A percentile compares a stretch with the other conserved stretches of the same genome.
Conservation (phyloP, 1,140 invertebrate genomes). For the Pseudachorutes palmiensis region DNA sequence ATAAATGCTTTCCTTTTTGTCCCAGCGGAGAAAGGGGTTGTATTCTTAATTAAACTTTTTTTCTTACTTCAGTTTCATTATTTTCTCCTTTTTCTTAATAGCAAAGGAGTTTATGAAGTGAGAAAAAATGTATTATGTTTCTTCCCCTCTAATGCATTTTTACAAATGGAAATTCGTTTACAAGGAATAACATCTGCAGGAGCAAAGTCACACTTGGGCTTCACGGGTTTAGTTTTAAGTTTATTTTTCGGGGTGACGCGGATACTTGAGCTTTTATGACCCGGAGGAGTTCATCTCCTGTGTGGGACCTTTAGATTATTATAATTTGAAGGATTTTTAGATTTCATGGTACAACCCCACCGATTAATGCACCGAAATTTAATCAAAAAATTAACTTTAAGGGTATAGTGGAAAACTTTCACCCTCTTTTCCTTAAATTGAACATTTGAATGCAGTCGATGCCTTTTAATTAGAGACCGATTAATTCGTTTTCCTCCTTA, state of each 20-base stretch:
- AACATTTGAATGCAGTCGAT: conserved; percentile 38
- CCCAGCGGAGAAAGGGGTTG: neutral
- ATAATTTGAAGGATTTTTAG: neutral
- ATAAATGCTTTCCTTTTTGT: no score
- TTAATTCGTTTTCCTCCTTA: conserved; percentile 33
- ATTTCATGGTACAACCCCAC: no score
- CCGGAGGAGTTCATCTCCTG: neutral
- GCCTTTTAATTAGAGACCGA: conserved; percentile 38
- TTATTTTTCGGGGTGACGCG: neutral
- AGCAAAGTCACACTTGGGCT: neutral
- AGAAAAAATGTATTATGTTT: neutral
- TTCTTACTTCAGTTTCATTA: neutral
- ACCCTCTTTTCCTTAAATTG: conserved; percentile 25
- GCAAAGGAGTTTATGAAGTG: neutral
- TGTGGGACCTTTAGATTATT: neutral
- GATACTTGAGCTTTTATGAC: neutral
- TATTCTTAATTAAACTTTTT: neutral
- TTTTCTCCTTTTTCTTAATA: neutral
- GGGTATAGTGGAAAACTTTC: neutral
- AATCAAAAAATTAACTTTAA: neutral
- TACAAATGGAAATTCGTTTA: neutral
- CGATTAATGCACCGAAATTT: neutral
- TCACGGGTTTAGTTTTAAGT: neutral
- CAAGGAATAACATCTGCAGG: neutral
- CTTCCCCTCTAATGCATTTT: no score